Conservation (phyloP, 2,113 vertebrate species). For the Cettia cetti region DNA sequence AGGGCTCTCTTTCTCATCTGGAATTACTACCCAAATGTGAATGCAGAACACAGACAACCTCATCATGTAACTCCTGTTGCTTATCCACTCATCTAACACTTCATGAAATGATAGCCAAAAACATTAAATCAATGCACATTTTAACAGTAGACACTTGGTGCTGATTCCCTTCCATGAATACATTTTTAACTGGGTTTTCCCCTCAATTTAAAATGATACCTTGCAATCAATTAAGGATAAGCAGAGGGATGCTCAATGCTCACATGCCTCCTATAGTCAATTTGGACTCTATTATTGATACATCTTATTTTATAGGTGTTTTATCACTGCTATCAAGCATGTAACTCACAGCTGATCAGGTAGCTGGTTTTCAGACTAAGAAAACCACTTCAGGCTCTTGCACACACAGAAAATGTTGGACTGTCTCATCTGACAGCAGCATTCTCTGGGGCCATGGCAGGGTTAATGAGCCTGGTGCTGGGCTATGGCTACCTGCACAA, state of each 20-base stretch:
- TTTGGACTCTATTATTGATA: neutral
- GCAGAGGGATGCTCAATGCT: neutral
- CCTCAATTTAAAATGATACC: neutral
- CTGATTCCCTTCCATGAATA: neutral
- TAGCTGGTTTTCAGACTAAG: neutral
- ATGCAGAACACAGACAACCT: slow-evolving; percentile 8
- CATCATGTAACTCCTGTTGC: neutral
- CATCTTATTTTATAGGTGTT: neutral
- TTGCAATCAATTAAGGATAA: neutral
- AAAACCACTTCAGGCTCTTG: neutral
- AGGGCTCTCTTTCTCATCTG: neutral
- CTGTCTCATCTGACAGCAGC: neutral
- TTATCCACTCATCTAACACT: neutral
- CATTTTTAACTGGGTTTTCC: neutral
- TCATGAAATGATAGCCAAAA: neutral
- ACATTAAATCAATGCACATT: neutral
- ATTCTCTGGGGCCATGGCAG: neutral
- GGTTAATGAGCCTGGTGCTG: neutral
- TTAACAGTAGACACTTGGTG: neutral
- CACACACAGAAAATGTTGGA: neutral
- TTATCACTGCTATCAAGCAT: neutral
- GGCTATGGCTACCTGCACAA: neutral
- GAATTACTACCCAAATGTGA: neutral
- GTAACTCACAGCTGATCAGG: neutral
- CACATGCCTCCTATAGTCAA: neutral